These are phyloP conservation scores for Meleagris gallopavo DNA, from an alignment of 2,113 vertebrate genomes.

Conservation along the genomic window DNA sequence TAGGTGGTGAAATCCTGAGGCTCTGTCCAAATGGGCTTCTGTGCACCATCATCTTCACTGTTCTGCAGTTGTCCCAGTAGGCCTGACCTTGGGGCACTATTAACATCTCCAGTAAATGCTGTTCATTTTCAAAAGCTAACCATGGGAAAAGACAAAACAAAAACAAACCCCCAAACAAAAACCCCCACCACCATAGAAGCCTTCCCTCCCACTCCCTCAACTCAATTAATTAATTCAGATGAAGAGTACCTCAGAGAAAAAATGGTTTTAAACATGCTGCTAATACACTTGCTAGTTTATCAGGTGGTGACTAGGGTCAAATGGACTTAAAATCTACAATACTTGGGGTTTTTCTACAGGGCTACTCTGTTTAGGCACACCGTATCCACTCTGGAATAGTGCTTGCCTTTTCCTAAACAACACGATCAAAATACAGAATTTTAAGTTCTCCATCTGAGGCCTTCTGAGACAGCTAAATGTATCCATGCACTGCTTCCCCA, in stretches of 20 bases:
- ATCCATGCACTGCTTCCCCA: background rate
- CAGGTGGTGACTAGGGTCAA: background rate
- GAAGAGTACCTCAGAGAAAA: background rate
- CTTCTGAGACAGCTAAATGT: background rate
- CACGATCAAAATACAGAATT: background rate
- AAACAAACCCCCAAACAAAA: background rate
- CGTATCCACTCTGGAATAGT: background rate
- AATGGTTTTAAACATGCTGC: background rate
- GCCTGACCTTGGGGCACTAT: background rate
- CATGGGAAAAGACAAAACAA: background rate
- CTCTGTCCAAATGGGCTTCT: background rate
- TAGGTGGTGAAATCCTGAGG: background rate
- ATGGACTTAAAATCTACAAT: background rate
- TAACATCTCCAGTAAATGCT: background rate
- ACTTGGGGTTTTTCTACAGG: background rate
- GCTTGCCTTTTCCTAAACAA: background rate
- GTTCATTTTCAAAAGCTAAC: background rate
- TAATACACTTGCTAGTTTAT: background rate
- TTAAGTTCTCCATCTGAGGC: background rate
- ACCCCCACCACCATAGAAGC: too few relatives aligned
- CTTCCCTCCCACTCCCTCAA: background rate
- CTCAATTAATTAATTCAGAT: background rate
- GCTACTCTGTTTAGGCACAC: background rate
- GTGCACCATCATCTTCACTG: background rate
- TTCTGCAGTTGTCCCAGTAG: background rate